Percentiles rank a stretch among this genome's conserved stretches.
Conservation (phyloP, 2,113 vertebrate genomes). For the Dipodomys ordii region DNA sequence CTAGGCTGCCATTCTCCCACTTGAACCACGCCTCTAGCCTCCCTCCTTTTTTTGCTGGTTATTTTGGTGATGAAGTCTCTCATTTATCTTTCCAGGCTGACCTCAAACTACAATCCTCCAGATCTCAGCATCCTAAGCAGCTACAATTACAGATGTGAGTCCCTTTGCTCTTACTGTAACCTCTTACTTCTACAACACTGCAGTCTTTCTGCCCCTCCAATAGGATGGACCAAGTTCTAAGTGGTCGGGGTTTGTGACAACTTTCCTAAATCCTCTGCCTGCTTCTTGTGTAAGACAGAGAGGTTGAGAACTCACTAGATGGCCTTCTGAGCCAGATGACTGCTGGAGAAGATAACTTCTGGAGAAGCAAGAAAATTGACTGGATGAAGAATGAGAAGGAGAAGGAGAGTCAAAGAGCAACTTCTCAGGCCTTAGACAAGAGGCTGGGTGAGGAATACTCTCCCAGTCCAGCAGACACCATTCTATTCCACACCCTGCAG, state of each 20-base stretch:
- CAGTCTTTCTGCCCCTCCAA: not conserved
- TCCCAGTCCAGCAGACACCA: not conserved
- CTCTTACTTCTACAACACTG: not conserved
- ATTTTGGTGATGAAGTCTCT: too few relatives aligned
- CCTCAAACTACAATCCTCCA: too few relatives aligned
- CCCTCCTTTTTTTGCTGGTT: too few relatives aligned
- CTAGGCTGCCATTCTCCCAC: too few relatives aligned
- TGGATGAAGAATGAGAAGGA: not conserved
- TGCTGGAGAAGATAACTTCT: conserved; percentile 29
- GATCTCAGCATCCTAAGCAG: too few relatives aligned
- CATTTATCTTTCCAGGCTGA: too few relatives aligned
- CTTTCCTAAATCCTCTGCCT: not conserved
- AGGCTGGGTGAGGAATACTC: not conserved
- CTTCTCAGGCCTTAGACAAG: not conserved
- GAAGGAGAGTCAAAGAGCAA: not conserved
- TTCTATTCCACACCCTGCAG: not conserved
- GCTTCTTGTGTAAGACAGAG: not conserved
- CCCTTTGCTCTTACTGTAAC: too few relatives aligned
- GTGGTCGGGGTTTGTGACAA: not conserved
- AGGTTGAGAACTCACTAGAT: not conserved
- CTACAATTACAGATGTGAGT: too few relatives aligned
- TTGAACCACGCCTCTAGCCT: too few relatives aligned
- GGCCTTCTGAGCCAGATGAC: not conserved
- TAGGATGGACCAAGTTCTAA: not conserved
- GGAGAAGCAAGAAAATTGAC: not conserved